Evolutionary conservation across 2,113 vertebrate genomes (phyloP).

Genomic region (Coracopsis vasa): DNA sequence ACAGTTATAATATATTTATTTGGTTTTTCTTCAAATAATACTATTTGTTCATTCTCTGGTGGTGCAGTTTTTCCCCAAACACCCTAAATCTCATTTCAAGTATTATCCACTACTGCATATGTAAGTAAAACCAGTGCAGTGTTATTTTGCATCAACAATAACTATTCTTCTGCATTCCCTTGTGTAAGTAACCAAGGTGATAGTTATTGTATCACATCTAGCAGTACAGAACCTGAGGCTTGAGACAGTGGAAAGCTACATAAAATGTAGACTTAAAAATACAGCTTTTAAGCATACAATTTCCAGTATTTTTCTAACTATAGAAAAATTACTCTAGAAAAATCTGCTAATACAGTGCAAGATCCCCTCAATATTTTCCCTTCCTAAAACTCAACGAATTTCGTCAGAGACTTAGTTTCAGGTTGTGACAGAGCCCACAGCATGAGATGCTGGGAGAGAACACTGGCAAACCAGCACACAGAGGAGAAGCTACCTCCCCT

Average conservation of each 20-base stretch:
- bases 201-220: background rate
- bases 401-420: background rate
- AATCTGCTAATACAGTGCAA: background rate
- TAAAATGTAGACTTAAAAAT: background rate
- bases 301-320: background rate
- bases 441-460: background rate
- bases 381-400: background rate
- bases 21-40: background rate
- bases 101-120: background rate
- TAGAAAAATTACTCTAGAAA: background rate
- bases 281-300: background rate
- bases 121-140: background rate
- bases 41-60: background rate
- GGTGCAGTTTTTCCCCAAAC: background rate
- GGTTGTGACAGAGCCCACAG: background rate
- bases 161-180: background rate
- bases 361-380: background rate
- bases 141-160: background rate
- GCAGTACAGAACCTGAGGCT: background rate
- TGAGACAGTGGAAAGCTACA: background rate
- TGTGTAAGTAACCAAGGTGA: background rate
- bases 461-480: background rate
- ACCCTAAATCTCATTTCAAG: background rate
- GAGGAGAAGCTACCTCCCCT: background rate
- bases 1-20: background rate